Base-by-base conservation (phyloP, 23 tunicate genomes). In the Trididemnum nubilum region DNA sequence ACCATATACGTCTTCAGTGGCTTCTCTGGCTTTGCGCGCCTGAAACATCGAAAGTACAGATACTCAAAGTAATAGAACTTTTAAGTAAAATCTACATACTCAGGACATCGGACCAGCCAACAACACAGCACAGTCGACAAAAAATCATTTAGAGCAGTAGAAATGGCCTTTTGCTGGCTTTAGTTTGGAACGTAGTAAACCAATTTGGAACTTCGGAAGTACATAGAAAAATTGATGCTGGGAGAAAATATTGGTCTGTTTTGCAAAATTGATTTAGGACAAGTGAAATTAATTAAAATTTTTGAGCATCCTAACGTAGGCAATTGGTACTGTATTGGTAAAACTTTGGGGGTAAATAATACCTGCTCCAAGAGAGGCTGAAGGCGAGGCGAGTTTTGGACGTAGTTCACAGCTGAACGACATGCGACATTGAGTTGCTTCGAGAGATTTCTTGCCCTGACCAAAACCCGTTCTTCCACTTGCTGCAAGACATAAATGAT, bases 21-120 rank as follows among this genome's bases (percentile, higher is more conserved):
- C 81, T 50, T 78, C 88, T 54, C 83, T 89, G 0, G 88, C 88
- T 50, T 78, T 69, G 50, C 22, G n/a, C 1, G 85, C 84, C 94
- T 89, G 33, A 38, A 25, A 2, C 27, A 36, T n/a, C n/a, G n/a
- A n/a, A n/a, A n/a, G n/a, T 26, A 1, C 12, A 49, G 18, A 49
- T 49, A 49, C 12, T 18, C 12, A 49, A 35, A 39, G 37, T 33
- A 4, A 75, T 49, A 18, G 57, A 9, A 18, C 15, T 49, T n/a
- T n/a, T n/a, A n/a, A 49, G 57, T 49, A 9, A 49, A 18, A 49
- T 12, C 15, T 9, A 49, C 57, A 49, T 18, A 49, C 57, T 18
- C 12, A 49, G 18, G 15, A 49, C 57, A 49, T 49, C 57, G 57
- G 15, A 18, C 57, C 12, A 49, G 18, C 12, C 12, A 18, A 9